Conservation (phyloP, 2,113 vertebrate species). For the Xerus inauris region DNA sequence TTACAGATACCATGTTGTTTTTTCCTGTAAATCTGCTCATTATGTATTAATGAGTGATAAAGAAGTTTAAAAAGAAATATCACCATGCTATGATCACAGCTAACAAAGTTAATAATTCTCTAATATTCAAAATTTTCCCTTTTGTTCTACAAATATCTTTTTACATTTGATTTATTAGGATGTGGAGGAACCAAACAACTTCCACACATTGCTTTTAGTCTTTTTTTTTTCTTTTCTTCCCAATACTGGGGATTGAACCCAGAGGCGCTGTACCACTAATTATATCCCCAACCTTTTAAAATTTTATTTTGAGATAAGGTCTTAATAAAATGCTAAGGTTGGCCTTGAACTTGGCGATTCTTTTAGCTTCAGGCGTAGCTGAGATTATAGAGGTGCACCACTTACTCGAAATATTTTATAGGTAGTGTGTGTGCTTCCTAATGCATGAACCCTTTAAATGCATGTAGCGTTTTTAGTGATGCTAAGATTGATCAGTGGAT, state of each 20-base stretch:
- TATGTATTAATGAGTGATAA: not conserved
- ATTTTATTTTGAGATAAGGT: no score
- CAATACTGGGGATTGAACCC: no score
- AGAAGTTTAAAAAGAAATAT: not conserved
- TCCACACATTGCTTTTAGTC: not conserved
- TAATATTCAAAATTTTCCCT: not conserved
- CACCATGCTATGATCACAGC: not conserved
- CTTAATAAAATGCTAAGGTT: no score
- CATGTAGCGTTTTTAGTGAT: not conserved
- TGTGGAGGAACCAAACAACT: not conserved
- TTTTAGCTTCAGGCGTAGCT: no score
- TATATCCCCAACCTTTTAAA: no score
- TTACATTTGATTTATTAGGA: not conserved
- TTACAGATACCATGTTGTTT: not conserved
- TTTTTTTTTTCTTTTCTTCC: no score
- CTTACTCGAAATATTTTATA: not conserved
- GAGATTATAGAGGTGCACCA: no score
- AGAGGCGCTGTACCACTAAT: no score
- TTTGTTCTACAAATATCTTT: not conserved
- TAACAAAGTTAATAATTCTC: not conserved
- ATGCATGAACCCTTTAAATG: not conserved
- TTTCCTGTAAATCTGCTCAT: not conserved
- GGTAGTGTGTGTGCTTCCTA: not conserved
- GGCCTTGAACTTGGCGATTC: no score
- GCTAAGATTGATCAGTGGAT: not conserved